Percentiles rank a stretch among this genome's conserved stretches.
phyloP scores from a whole-genome alignment of 2,797 vertebrate species.

The Lerista edwardsae region DNA sequence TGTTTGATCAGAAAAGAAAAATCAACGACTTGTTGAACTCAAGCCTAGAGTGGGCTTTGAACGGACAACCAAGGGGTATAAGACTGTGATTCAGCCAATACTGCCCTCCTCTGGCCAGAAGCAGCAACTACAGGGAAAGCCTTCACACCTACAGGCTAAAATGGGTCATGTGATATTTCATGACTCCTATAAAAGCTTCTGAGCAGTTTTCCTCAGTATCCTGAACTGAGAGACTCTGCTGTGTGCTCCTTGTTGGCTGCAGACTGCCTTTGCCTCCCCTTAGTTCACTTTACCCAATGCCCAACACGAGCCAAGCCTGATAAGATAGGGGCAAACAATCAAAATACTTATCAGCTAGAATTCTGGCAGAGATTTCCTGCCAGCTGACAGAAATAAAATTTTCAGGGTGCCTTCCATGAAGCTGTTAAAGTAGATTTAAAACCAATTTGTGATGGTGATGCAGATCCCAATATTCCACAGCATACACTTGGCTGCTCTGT shows the following conservation, averaged over 20 bases:
- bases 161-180: not conserved
- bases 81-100: not conserved
- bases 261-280: not conserved
- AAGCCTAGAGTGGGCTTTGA: not conserved
- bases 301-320: not conserved
- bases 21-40: not conserved
- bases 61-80: not conserved
- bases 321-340: too few relatives aligned
- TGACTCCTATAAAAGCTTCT: not conserved
- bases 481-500: not conserved
- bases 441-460: not conserved
- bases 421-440: not conserved
- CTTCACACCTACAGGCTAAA: not conserved
- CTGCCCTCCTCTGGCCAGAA: not conserved
- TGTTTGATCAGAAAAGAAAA: slow-evolving; percentile 55
- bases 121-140: not conserved
- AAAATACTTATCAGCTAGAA: too few relatives aligned
- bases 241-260: too few relatives aligned
- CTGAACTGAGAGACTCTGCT: not conserved
- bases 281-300: too few relatives aligned
- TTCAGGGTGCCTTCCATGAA: not conserved
- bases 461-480: not conserved
- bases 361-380: not conserved
- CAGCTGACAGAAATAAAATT: not conserved
- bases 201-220: not conserved